Evolutionary conservation across 2,113 vertebrate species (phyloP).

Genomic region (Pelodiscus sinensis): DNA sequence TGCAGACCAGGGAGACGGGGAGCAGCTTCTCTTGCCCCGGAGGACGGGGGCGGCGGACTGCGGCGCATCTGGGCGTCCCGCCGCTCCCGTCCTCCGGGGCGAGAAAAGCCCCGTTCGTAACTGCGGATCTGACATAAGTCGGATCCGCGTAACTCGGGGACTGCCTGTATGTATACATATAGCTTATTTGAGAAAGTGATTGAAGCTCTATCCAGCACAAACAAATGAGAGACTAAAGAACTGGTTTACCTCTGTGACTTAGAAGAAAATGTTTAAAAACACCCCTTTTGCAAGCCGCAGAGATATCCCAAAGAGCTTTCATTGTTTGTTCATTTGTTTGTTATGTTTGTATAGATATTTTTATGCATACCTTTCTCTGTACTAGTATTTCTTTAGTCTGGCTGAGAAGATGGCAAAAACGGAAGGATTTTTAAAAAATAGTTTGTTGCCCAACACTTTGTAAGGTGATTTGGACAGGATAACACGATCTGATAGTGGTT

Average conservation of each 20-base stretch:
- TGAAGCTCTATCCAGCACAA: neutral
- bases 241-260: neutral
- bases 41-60: no score
- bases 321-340: neutral
- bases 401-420: neutral
- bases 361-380: neutral
- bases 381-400: neutral
- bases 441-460: neutral
- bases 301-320: neutral
- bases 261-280: neutral
- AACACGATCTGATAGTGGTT: neutral
- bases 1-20: no score
- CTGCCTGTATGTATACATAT: neutral
- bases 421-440: neutral
- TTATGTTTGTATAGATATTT: neutral
- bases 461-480: neutral
- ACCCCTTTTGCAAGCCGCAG: neutral
- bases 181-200: neutral
- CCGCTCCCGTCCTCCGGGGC: no score
- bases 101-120: no score
- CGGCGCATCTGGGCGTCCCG: no score
- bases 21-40: no score
- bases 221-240: neutral
- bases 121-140: no score
- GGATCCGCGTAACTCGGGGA: no score